Percentiles rank a stretch among this genome's conserved stretches.
Conservation (phyloP, 2,113 vertebrate genomes). For the Carlito syrichta region DNA sequence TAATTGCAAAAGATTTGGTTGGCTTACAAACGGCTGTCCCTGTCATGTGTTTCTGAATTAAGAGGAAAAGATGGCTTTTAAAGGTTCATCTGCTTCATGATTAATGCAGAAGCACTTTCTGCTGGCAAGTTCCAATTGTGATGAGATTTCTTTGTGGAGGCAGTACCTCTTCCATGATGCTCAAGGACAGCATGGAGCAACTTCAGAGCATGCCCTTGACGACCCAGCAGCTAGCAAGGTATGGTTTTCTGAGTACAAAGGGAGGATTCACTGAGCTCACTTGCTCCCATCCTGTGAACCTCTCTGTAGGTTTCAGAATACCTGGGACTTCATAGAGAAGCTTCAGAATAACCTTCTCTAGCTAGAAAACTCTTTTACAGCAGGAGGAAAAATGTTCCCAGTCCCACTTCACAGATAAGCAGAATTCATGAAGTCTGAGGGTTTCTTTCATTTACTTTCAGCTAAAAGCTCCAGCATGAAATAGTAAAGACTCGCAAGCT, state of each 20-base stretch:
- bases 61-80: background rate
- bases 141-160: background rate
- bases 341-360: background rate
- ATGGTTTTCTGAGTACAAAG: background rate
- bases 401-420: background rate
- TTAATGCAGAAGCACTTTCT: background rate
- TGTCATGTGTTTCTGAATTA: background rate
- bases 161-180: background rate
- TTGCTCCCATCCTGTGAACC: conserved; percentile 7
- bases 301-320: background rate
- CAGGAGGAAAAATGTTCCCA: background rate
- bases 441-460: background rate
- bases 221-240: background rate
- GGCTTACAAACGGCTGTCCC: background rate
- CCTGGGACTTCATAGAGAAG: background rate
- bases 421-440: background rate
- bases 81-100: background rate
- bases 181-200: background rate
- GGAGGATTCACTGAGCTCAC: background rate
- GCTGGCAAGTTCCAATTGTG: background rate
- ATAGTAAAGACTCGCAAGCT: background rate
- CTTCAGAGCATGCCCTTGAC: fast-evolving
- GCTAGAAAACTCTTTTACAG: background rate
- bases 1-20: background rate
- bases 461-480: background rate